These are phyloP conservation scores for Schizotus pectinicornis DNA, from an alignment of 2,888 invertebrate species.

Conservation along the genomic window DNA sequence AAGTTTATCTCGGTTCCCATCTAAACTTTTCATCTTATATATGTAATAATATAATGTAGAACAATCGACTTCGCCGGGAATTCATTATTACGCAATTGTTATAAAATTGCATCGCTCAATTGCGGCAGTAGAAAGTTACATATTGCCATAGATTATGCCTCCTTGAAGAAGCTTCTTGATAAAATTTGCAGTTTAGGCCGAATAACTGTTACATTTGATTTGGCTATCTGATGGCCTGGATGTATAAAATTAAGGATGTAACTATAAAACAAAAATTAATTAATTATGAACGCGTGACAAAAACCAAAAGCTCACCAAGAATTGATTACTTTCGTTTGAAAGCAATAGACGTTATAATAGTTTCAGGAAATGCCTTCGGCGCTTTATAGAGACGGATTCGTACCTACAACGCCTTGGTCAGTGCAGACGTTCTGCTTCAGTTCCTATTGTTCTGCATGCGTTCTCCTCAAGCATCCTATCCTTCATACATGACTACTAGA, in stretches of 20 bases:
- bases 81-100: slow-evolving; percentile 1
- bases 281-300: too few relatives aligned
- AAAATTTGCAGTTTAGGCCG: too few relatives aligned
- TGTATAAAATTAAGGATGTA: too few relatives aligned
- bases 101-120: slow-evolving; percentile 3
- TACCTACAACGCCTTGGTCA: slow-evolving; percentile 5
- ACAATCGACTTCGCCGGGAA: background rate
- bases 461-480: slow-evolving; percentile 7
- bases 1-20: slow-evolving; percentile 3
- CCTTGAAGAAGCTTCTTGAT: too few relatives aligned
- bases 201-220: too few relatives aligned
- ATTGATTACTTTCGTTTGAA: too few relatives aligned
- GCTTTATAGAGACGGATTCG: too few relatives aligned
- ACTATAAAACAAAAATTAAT: too few relatives aligned
- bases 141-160: background rate
- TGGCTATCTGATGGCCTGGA: too few relatives aligned
- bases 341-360: too few relatives aligned
- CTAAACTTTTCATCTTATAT: background rate
- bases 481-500: slow-evolving; percentile 24
- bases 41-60: background rate
- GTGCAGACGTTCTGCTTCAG: slow-evolving; percentile 21
- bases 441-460: slow-evolving; percentile 21
- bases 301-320: too few relatives aligned
- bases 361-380: too few relatives aligned
- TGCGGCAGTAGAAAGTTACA: slow-evolving; percentile 2